Evolutionary conservation across 2,113 vertebrate genomes (phyloP).

Genomic region (Daphoenositta chrysoptera): DNA sequence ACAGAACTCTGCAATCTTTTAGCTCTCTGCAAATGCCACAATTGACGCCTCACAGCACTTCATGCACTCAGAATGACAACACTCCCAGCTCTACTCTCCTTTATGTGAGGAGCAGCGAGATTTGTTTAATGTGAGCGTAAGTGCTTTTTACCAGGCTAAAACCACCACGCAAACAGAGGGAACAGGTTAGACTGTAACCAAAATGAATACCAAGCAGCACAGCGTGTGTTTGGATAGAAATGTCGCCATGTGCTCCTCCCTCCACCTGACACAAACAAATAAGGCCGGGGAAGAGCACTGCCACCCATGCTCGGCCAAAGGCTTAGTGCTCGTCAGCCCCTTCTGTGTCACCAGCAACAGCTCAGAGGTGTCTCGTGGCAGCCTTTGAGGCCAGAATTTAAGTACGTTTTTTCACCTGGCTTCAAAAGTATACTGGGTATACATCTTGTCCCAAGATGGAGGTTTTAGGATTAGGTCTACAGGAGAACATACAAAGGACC

Average conservation of each 20-base stretch:
- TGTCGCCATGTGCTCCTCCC: not conserved
- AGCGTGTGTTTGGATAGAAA: not conserved
- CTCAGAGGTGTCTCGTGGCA: fast-evolving
- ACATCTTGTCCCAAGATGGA: not conserved
- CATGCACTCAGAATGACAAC: not conserved
- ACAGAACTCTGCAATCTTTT: not conserved
- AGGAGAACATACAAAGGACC: not conserved
- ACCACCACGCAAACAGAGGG: constrained; percentile 2
- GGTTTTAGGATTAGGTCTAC: not conserved
- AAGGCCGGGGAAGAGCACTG: not conserved
- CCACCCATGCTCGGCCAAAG: not conserved
- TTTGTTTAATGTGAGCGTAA: not conserved
- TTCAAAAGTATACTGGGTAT: not conserved
- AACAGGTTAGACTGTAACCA: constrained; percentile 50
- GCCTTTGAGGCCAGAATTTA: not conserved
- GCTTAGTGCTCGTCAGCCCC: not conserved
- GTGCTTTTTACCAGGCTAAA: not conserved
- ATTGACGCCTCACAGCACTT: not conserved
- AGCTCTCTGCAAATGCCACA: not conserved
- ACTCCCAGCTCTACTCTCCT: not conserved
- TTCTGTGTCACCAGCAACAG: not conserved
- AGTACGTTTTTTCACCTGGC: not conserved
- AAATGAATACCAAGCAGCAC: constrained; percentile 33
- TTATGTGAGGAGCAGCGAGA: not conserved
- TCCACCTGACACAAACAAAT: not conserved